phyloP scores from a whole-genome alignment of 1,140 invertebrate genomes.

The Trichogramma pretiosum region DNA sequence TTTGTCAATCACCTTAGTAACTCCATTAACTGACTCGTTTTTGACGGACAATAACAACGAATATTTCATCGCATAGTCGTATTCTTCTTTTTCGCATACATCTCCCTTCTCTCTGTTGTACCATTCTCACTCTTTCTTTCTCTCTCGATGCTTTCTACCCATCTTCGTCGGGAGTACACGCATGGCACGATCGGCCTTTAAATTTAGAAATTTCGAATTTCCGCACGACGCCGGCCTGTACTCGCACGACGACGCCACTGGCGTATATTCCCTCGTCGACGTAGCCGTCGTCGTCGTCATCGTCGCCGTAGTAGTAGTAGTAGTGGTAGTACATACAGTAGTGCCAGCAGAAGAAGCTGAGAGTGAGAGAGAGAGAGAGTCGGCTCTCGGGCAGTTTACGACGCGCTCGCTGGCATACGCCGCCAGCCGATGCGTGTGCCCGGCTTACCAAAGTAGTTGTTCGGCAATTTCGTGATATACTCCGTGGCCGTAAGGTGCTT shows the following conservation, averaged over 20 bases:
- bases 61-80: too few relatives aligned
- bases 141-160: background rate
- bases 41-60: too few relatives aligned
- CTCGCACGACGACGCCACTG: background rate
- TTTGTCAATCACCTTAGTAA: too few relatives aligned
- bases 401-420: background rate
- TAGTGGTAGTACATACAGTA: too few relatives aligned
- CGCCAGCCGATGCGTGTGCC: background rate
- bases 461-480: background rate
- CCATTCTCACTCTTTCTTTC: background rate
- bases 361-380: too few relatives aligned
- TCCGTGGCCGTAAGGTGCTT: background rate
- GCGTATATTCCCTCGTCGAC: background rate
- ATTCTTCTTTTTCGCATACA: too few relatives aligned
- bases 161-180: background rate
- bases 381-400: too few relatives aligned
- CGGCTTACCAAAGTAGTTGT: background rate
- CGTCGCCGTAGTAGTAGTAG: too few relatives aligned
- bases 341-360: too few relatives aligned
- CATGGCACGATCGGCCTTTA: conserved; percentile 11
- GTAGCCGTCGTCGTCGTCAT: conserved; percentile 1
- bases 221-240: conserved; percentile 12
- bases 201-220: conserved; percentile 21
- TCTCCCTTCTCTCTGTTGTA: background rate
- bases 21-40: too few relatives aligned